phyloP scores from a whole-genome alignment of 2,888 invertebrate genomes.

The Myopa testacea region DNA sequence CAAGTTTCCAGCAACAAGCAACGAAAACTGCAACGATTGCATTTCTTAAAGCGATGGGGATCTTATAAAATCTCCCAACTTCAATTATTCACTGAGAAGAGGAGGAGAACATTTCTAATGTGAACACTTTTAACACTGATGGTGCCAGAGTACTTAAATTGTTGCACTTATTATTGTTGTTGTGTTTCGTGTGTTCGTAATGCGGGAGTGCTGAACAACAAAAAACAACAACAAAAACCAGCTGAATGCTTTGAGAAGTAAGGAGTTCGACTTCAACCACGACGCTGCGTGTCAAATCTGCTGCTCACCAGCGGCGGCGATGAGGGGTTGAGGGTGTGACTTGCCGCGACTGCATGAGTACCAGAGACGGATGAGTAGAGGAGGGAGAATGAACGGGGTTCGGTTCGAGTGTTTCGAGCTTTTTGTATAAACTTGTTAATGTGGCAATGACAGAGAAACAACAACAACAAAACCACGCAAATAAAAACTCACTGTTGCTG shows the following conservation, averaged over 20 bases:
- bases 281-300: neutral
- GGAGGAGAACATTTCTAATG: conserved; percentile 45
- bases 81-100: conserved; percentile 6
- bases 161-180: conserved; percentile 47
- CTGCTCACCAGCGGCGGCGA: neutral
- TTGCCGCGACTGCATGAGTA: conserved; percentile 32
- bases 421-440: conserved; percentile 6
- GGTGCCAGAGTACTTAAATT: conserved; percentile 66
- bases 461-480: neutral
- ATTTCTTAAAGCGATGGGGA: too few species aligned
- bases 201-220: neutral
- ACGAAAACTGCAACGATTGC: too few species aligned
- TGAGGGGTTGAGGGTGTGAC: neutral
- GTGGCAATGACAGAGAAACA: neutral
- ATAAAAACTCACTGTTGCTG: too few species aligned
- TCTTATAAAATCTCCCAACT: too few species aligned
- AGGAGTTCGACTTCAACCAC: neutral
- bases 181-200: too few species aligned
- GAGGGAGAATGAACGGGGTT: neutral
- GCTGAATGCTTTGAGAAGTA: conserved; percentile 23
- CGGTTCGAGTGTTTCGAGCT: conserved; percentile 16
- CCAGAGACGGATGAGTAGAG: neutral
- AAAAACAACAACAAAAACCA: conserved; percentile 8
- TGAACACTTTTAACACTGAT: conserved; percentile 66
- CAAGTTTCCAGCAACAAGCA: too few species aligned